These are phyloP conservation scores for Globodera rostochiensis DNA, from an alignment of 1,140 invertebrate species.

Conservation along the genomic window DNA sequence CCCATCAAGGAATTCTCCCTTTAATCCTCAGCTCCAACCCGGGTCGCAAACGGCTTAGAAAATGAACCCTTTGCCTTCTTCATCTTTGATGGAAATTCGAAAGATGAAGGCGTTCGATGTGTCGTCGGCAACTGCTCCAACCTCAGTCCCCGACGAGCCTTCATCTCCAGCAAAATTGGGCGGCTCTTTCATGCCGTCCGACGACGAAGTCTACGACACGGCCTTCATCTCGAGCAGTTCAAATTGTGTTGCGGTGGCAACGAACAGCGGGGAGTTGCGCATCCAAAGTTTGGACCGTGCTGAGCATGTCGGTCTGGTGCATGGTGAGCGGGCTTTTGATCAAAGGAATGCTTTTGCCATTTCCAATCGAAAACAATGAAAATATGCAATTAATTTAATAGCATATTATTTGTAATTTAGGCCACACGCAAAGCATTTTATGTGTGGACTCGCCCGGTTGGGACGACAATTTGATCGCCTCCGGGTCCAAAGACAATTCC, in stretches of 20 bases:
- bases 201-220: slow-evolving; percentile 60
- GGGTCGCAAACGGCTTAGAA: too few species aligned
- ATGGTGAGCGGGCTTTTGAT: slow-evolving; percentile 3
- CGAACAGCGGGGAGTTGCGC: slow-evolving; percentile 53
- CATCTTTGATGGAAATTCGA: slow-evolving; percentile 15
- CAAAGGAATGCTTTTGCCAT: neutral
- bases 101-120: neutral
- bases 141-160: neutral
- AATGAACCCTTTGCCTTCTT: neutral
- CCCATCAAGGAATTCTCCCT: too few species aligned
- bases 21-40: too few species aligned
- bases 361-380: too few species aligned
- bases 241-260: slow-evolving; percentile 57
- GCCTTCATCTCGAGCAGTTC: slow-evolving; percentile 36
- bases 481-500: slow-evolving; percentile 61
- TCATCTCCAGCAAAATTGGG: neutral
- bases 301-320: neutral
- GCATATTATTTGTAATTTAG: slow-evolving; percentile 11
- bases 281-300: slow-evolving; percentile 52
- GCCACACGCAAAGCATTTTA: slow-evolving; percentile 57
- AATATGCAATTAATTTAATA: too few species aligned
- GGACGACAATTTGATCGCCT: slow-evolving; percentile 54
- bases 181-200: slow-evolving; percentile 4
- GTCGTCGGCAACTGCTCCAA: neutral
- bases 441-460: slow-evolving; percentile 54